Conservation (phyloP, 2,888 invertebrate species). For the Mellilla xanthometata region DNA sequence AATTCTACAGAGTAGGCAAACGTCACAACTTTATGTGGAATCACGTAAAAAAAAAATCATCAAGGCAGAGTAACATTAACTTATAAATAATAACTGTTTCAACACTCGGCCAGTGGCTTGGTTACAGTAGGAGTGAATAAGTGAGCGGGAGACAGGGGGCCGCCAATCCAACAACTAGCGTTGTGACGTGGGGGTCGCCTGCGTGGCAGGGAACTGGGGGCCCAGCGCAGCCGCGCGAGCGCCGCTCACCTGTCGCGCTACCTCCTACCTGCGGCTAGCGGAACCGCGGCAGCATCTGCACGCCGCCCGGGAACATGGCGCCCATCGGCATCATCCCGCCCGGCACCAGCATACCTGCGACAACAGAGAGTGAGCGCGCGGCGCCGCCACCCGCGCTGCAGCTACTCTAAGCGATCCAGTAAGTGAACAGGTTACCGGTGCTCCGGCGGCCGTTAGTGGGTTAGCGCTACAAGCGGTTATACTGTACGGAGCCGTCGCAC, state of each 20-base stretch:
- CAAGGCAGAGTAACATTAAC: conserved; percentile 68
- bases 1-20: conserved; percentile 82
- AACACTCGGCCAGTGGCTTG: conserved; percentile 29
- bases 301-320: conserved; percentile 75
- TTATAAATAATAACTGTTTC: conserved; percentile 58
- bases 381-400: conserved; percentile 30
- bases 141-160: conserved; percentile 72
- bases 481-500: too few species aligned
- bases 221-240: conserved; percentile 59
- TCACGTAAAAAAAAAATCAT: conserved; percentile 72
- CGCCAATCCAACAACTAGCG: conserved; percentile 81
- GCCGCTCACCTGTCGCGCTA: conserved; percentile 58
- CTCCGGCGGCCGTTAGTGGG: too few species aligned
- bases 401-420: conserved; percentile 68
- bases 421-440: conserved; percentile 71
- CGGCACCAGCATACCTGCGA: conserved; percentile 77
- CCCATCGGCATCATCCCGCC: conserved; percentile 75
- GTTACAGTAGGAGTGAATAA: not conserved
- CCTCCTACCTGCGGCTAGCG: conserved; percentile 83
- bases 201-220: conserved; percentile 82
- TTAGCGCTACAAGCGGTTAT: too few species aligned
- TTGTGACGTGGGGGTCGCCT: conserved; percentile 78
- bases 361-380: conserved; percentile 33
- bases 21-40: conserved; percentile 79
- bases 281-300: conserved; percentile 91